These are phyloP conservation scores for Avahi laniger DNA, from an alignment of 2,797 vertebrate species.

Conservation along the genomic window DNA sequence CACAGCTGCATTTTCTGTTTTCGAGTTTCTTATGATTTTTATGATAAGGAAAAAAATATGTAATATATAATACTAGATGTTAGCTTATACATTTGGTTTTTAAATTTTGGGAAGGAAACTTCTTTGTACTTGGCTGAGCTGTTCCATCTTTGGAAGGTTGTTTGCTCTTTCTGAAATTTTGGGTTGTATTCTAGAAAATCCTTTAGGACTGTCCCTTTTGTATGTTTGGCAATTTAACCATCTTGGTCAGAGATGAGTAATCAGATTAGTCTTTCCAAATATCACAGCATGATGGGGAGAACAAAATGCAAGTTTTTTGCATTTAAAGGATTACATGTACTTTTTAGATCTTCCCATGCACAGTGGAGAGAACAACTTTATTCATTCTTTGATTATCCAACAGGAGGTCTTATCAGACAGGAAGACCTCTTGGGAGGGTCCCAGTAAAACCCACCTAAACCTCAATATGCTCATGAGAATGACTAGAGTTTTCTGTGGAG, in stretches of 20 bases:
- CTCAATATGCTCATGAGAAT: neutral
- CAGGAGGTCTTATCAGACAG: neutral
- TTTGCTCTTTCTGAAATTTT: slow-evolving; percentile 37
- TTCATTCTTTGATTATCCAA: neutral
- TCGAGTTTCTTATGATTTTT: neutral
- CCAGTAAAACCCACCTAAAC: neutral
- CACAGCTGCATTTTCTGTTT: neutral
- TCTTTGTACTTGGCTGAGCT: slow-evolving; percentile 12
- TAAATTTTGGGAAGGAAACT: neutral
- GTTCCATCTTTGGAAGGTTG: neutral
- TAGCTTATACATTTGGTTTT: neutral
- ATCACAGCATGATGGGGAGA: neutral
- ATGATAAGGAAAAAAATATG: neutral
- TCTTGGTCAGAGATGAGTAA: neutral
- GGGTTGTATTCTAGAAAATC: neutral
- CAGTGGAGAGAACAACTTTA: neutral
- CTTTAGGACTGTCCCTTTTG: neutral
- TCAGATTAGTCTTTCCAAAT: slow-evolving; percentile 29
- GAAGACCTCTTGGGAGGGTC: neutral
- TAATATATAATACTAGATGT: neutral
- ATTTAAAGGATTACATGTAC: neutral
- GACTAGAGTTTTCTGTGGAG: neutral
- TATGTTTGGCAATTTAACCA: neutral
- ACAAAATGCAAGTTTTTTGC: neutral
- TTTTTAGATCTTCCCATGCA: neutral